Base-by-base conservation (phyloP, 1,140 invertebrate species). In the Achatina immaculata region DNA sequence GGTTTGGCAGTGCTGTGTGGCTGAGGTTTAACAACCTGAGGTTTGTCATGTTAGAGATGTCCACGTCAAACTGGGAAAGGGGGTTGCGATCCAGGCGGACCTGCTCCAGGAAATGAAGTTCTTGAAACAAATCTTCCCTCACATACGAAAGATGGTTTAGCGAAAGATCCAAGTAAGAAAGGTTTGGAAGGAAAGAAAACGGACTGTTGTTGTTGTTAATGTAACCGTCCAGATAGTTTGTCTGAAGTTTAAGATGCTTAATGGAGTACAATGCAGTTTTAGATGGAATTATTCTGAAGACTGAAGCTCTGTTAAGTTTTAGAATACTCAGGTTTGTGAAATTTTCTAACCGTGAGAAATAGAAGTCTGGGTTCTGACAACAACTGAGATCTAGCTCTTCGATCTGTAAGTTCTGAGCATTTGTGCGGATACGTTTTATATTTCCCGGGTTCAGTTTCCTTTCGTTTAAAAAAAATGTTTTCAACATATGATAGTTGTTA, bases 1-100 rank as follows among this genome's bases (percentile, higher is more conserved):
- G 43, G 6, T 40, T 14, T 38, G 42, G 1, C 4, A 73, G 16
- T 21, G n/a, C 21, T 24, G 40, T 45, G 43, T 51, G 9, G 28
- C 28, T 73, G 71, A 73, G 40, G 34, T 51, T 51, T 2, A 73
- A 24, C 3, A 28, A 7, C 9, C 28, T 73, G 14, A 73, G 43
- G 31, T 73, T 31, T 1, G 21, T 51, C 71, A 73, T 51, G 71
- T 73, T 14, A 1, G 71, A 73, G 31, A 73, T 73, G 28, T 48
- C 19, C 4, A 31, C 40, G 34, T 73, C 43, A 51, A 73, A 73
- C 16, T 1, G 14, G 21, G 42, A 73, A 21, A 73, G 43, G 42
- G 14, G 3, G 43, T 73, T 73, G 7, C 43, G 0, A 45, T 73
- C 71, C 21, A 73, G 71, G 2, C n/a, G 43, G 2, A 73, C 1